phyloP scores from a whole-genome alignment of 1,140 invertebrate genomes.

The Hesperophylax magnus region DNA sequence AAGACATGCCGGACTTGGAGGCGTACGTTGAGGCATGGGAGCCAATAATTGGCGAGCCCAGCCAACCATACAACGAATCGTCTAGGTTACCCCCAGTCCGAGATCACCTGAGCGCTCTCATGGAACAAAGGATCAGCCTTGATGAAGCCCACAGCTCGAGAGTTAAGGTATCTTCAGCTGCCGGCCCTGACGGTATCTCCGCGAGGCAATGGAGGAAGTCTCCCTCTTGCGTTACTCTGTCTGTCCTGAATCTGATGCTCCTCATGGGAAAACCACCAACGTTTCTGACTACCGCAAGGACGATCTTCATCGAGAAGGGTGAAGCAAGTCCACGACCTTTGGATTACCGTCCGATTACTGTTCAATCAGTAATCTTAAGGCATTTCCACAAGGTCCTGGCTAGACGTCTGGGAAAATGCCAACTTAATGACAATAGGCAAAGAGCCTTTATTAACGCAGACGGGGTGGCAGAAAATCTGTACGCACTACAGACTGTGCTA shows the following conservation, averaged over 20 bases:
- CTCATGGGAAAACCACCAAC: too few species aligned
- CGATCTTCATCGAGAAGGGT: conserved; percentile 56
- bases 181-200: neutral
- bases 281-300: neutral
- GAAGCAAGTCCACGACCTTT: conserved; percentile 46
- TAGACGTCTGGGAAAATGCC: neutral
- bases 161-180: too few species aligned
- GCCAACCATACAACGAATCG: neutral
- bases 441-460: too few species aligned
- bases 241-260: neutral
- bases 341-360: conserved; percentile 64
- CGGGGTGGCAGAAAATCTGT: conserved; percentile 53
- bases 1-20: neutral
- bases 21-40: neutral
- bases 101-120: neutral
- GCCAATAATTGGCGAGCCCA: neutral
- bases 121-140: neutral
- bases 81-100: neutral
- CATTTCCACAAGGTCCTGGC: conserved; percentile 9
- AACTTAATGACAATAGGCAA: too few species aligned
- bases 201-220: neutral
- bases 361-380: conserved; percentile 61
- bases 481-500: conserved; percentile 60
- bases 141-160: neutral
- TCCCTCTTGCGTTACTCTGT: neutral